phyloP scores from a whole-genome alignment of 2,113 vertebrate genomes.

The Heptranchias perlo region DNA sequence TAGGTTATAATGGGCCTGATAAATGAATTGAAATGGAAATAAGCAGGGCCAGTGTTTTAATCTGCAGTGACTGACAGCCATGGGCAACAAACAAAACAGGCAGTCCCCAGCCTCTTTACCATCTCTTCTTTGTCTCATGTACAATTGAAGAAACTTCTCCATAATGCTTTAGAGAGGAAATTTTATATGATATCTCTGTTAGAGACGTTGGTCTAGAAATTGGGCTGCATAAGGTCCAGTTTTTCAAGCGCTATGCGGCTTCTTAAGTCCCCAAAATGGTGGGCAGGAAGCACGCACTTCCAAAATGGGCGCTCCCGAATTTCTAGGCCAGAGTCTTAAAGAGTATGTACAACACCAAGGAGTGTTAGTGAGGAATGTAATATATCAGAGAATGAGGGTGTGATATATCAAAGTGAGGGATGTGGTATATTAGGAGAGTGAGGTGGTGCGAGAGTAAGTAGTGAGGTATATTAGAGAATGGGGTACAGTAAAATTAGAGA shows the following conservation, averaged over 20 bases:
- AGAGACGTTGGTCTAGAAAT: background rate
- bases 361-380: background rate
- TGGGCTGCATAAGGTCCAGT: rapidly evolving
- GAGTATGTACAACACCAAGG: background rate
- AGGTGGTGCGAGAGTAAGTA: too few relatives aligned
- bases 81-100: background rate
- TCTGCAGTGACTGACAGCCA: background rate
- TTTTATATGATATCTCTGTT: background rate
- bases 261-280: background rate
- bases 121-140: background rate
- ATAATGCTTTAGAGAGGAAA: background rate
- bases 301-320: background rate
- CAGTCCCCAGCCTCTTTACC: background rate
- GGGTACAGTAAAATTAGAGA: too few relatives aligned
- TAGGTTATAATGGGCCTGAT: background rate
- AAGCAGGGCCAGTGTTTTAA: background rate
- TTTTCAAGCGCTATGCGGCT: background rate
- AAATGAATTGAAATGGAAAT: background rate
- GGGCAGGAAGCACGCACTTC: background rate
- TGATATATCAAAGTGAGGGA: too few relatives aligned
- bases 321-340: background rate
- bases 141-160: background rate
- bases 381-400: background rate
- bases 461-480: too few relatives aligned
- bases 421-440: too few relatives aligned